Evolutionary conservation across 2,113 vertebrate species (phyloP), one percentile per base, ranked within the genome.

Genomic region (Stictonetta naevosa): DNA sequence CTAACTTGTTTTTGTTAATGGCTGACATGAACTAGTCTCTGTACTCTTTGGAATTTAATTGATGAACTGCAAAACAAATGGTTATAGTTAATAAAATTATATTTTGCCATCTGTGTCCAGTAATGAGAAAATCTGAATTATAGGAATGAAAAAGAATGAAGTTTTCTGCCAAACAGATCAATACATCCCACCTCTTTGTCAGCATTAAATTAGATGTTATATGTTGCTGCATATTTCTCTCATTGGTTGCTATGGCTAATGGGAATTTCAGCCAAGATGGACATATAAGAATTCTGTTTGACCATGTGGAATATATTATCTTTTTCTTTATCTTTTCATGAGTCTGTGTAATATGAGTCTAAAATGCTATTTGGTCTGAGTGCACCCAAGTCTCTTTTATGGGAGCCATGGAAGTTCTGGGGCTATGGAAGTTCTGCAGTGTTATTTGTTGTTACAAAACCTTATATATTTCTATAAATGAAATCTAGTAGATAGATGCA

Each of bases 41-140:
- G 56, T 88, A 81, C 72, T 93, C 76, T 86, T 86, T 86, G 64
- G 83, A 96, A 86, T 95, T 86, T 92, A 92, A 94, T 68, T 93
- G 94, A 96, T 93, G 83, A 96, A 93, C 88, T 20, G 5, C 83
- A 93, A 93, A 95, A 94, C 83, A 95, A 97, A 97, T 90, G 68
- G 68, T 86, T 89, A 92, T 59, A 93, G 80, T 96, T 97, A 97
- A 95, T 94, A 96, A 95, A 93, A 95, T 94, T 93, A 86, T 93
- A 86, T 96, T 95, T 95, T 94, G 68, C 92, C 92, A 97, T 96
- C 94, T 96, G 83, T 94, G 88, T 88, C 92, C 73, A 93, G 94
- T 95, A 97, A 96, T 94, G 92, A 93, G 94, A 95, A 97, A 93
- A 94, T 92, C 52, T 90, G 80, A 96, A 90, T 95, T 94, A 91